phyloP scores from a whole-genome alignment of 2,797 vertebrate species.

The Gadopsis bispinosus region DNA sequence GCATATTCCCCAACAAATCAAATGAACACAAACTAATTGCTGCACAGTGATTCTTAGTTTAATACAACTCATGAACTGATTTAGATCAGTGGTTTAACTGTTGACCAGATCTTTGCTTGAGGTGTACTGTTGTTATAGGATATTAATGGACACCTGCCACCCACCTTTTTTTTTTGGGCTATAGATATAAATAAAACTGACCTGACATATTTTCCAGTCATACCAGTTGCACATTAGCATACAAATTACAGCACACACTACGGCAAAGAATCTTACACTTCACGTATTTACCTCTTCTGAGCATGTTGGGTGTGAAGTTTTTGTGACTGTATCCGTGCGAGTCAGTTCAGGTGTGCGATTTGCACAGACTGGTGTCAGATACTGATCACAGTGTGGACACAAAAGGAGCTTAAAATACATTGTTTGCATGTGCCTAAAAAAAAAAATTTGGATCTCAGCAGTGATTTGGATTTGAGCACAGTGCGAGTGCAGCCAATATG shows the following conservation, averaged over 20 bases:
- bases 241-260: not conserved
- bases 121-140: not conserved
- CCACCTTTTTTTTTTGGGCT: not conserved
- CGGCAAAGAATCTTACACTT: not conserved
- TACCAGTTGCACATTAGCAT: not conserved
- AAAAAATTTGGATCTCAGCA: slow-evolving; percentile 45
- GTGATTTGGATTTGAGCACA: slow-evolving; percentile 57
- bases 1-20: no score
- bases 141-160: not conserved
- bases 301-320: not conserved
- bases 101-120: not conserved
- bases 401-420: slow-evolving; percentile 25
- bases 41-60: not conserved
- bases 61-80: not conserved
- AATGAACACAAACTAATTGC: not conserved
- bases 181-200: not conserved
- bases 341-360: slow-evolving; percentile 21
- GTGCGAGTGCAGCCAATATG: slow-evolving; percentile 48
- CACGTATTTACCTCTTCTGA: slow-evolving; percentile 5
- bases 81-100: not conserved
- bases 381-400: slow-evolving; percentile 27
- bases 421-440: slow-evolving; percentile 21
- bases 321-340: not conserved
- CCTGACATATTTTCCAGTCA: not conserved
- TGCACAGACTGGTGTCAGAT: slow-evolving; percentile 28